Conservation (phyloP, 2,797 vertebrate genomes). For the Ptychobarbus kaznakovi region DNA sequence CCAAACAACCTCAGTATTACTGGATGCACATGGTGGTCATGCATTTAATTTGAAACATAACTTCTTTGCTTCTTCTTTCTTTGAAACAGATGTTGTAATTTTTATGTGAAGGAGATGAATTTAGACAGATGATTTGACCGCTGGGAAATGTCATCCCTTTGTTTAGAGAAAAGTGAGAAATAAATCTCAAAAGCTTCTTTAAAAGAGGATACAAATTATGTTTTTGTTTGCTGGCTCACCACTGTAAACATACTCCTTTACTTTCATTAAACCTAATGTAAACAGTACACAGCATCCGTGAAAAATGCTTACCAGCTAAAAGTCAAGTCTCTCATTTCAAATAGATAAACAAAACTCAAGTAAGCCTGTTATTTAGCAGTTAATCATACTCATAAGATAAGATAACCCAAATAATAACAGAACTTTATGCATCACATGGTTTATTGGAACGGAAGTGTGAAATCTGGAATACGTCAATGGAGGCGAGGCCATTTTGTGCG, state of each 20-base stretch:
- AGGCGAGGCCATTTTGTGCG: neutral
- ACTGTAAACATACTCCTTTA: neutral
- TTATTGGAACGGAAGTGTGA: neutral
- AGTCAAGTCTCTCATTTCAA: neutral
- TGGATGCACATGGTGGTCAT: neutral
- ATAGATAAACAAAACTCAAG: neutral
- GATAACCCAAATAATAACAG: neutral
- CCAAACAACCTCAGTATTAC: neutral
- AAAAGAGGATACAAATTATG: neutral
- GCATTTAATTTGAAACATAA: neutral
- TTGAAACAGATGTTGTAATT: neutral
- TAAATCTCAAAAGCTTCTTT: neutral
- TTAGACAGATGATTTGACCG: neutral
- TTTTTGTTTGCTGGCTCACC: neutral
- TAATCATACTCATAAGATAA: neutral
- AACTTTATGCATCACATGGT: neutral
- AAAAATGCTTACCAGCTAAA: neutral
- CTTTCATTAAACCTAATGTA: neutral
- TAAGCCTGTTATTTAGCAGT: neutral
- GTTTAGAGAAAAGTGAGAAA: slow-evolving; percentile 1
- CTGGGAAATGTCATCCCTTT: neutral
- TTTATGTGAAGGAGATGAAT: neutral
- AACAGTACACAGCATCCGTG: neutral
- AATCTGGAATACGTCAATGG: neutral
- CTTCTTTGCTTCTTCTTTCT: neutral